These are phyloP conservation scores for Drosophila rhopaloa DNA, from an alignment of 1,140 invertebrate genomes.

Conservation along the genomic window DNA sequence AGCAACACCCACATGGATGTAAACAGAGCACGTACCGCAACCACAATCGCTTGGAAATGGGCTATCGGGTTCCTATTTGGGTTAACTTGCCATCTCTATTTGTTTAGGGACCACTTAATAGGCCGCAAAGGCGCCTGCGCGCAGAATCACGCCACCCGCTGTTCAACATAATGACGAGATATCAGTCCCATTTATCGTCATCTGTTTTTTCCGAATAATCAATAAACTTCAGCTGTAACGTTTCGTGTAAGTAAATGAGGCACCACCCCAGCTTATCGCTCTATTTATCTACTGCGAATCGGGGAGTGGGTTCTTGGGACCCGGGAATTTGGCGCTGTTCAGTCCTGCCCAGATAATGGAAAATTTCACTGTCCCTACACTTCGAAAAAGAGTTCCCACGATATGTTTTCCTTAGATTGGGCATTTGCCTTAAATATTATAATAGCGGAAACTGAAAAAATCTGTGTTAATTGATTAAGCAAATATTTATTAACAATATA, in stretches of 20 bases:
- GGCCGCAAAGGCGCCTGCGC: slow-evolving; percentile 35
- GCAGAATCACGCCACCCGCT: slow-evolving; percentile 36
- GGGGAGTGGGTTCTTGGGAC: slow-evolving; percentile 9
- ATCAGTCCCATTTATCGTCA: slow-evolving; percentile 39
- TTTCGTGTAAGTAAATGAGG: slow-evolving; percentile 5
- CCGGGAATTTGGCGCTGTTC: slow-evolving; percentile 1
- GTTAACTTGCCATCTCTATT: slow-evolving; percentile 15
- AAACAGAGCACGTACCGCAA: slow-evolving; percentile 36
- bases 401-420: too few relatives aligned
- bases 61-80: slow-evolving; percentile 23
- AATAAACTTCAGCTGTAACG: slow-evolving; percentile 30
- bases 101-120: slow-evolving; percentile 14
- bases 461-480: too few relatives aligned
- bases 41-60: slow-evolving; percentile 11
- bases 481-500: too few relatives aligned
- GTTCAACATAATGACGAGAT: slow-evolving; percentile 17
- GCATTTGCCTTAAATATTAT: too few relatives aligned
- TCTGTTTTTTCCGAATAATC: slow-evolving; percentile 38
- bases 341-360: slow-evolving; percentile 8
- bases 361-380: slow-evolving; percentile 4
- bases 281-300: slow-evolving; percentile 23
- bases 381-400: too few relatives aligned
- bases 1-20: background rate
- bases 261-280: slow-evolving; percentile 30
- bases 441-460: too few relatives aligned